Percentiles rank a stretch among this genome's conserved stretches.
Conservation (phyloP, 1,140 invertebrate species). For the Amphibalanus amphitrite region DNA sequence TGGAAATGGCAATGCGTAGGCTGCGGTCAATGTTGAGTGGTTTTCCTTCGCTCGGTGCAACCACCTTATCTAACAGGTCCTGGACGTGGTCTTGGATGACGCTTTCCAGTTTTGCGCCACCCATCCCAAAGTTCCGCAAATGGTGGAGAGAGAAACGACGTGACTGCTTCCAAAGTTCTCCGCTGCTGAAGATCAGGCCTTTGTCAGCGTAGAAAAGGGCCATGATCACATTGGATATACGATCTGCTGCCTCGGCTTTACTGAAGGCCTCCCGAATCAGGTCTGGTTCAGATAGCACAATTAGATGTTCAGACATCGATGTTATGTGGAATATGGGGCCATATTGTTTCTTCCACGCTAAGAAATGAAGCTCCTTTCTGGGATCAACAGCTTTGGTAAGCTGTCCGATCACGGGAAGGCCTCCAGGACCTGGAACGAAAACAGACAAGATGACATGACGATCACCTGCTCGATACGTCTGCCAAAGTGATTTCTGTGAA, state of each 20-base stretch:
- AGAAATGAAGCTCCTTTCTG: too few relatives aligned
- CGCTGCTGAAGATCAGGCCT: constrained; percentile 13
- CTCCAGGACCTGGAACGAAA: too few relatives aligned
- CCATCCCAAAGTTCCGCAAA: too few relatives aligned
- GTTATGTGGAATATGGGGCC: not conserved
- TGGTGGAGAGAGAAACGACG: too few relatives aligned
- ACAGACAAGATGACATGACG: too few relatives aligned
- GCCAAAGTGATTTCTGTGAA: too few relatives aligned
- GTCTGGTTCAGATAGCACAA: not conserved
- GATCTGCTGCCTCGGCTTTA: not conserved
- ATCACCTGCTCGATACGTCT: too few relatives aligned
- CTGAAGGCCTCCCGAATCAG: not conserved
- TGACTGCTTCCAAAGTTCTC: constrained; percentile 24
- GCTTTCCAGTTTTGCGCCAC: too few relatives aligned
- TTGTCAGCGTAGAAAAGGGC: not conserved
- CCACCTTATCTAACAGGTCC: constrained; percentile 11
- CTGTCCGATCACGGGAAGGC: too few relatives aligned
- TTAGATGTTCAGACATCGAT: not conserved
- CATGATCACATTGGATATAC: not conserved
- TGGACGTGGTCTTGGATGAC: constrained; percentile 23
- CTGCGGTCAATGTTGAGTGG: constrained; percentile 7
- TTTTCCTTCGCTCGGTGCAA: not conserved
- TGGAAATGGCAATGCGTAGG: constrained; percentile 16
- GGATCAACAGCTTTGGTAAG: too few relatives aligned
- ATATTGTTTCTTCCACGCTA: not conserved